A percentile compares a stretch with the other conserved stretches of the same genome.
Conservation (phyloP, 2,113 vertebrate species). For the Amblyornis subalaris region DNA sequence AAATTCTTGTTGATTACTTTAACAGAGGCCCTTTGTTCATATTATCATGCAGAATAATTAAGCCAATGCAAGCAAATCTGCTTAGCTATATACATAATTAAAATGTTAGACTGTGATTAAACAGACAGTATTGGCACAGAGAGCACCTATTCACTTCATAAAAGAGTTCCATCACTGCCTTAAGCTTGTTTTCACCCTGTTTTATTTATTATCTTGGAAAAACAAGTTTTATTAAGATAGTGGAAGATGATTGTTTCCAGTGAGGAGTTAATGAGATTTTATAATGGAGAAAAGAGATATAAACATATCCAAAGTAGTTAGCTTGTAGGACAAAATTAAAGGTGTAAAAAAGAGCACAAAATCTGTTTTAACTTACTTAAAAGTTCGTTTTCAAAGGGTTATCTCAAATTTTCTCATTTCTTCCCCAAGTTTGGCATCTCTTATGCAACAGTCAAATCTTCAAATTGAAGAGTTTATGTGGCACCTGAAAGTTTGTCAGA, state of each 20-base stretch:
- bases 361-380: background rate
- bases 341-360: background rate
- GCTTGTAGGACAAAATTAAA: background rate
- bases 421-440: background rate
- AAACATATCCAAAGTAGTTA: background rate
- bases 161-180: background rate
- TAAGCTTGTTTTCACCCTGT: background rate
- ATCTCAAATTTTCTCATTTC: background rate
- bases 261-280: background rate
- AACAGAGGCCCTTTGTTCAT: slow-evolving; percentile 70
- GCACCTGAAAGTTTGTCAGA: background rate
- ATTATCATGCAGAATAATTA: slow-evolving; percentile 68
- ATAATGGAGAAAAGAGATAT: background rate
- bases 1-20: slow-evolving; percentile 61
- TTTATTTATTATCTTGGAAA: slow-evolving; percentile 17
- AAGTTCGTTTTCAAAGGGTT: background rate
- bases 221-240: background rate
- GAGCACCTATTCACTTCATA: slow-evolving; percentile 1
- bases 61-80: slow-evolving; percentile 49
- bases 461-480: background rate
- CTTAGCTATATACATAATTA: slow-evolving; percentile 61
- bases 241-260: background rate
- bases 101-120: slow-evolving; percentile 43
- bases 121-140: slow-evolving; percentile 14
- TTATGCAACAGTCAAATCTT: background rate